A percentile compares a stretch with the other conserved stretches of the same genome.
These are phyloP conservation scores for Semaprochilodus insignis DNA, from an alignment of 2,797 vertebrate genomes.

Conservation along the genomic window DNA sequence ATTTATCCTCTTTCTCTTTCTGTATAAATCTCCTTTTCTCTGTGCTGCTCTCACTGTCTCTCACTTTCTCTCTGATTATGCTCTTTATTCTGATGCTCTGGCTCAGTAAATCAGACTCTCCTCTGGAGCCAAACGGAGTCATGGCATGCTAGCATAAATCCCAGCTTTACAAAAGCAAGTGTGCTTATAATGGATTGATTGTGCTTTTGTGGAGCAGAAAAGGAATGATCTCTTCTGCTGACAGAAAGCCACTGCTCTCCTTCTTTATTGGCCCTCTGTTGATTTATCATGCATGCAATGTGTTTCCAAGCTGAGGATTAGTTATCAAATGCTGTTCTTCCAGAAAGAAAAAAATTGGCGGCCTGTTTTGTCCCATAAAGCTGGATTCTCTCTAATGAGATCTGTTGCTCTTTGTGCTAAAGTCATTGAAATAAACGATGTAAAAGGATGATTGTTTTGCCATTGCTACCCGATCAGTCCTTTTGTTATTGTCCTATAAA, in stretches of 20 bases:
- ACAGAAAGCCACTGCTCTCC: conserved; percentile 56
- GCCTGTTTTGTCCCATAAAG: conserved; percentile 45
- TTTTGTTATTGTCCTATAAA: conserved; percentile 19
- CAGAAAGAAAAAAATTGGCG: conserved; percentile 21
- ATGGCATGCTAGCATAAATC: conserved; percentile 57
- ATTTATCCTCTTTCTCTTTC: conserved; percentile 25
- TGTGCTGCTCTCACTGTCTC: conserved; percentile 12
- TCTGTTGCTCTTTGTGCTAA: conserved; percentile 38
- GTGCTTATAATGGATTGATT: conserved; percentile 62
- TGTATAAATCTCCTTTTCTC: conserved; percentile 26
- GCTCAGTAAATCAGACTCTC: conserved; percentile 61
- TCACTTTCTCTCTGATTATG: conserved; percentile 54
- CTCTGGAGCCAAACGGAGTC: conserved; percentile 50
- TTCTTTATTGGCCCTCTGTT: conserved; percentile 48
- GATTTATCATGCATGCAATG: conserved; percentile 55
- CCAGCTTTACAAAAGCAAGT: conserved; percentile 60
- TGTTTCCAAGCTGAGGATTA: conserved; percentile 50
- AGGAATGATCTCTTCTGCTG: conserved; percentile 59
- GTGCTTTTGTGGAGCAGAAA: conserved; percentile 61
- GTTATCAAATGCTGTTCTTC: conserved; percentile 54
- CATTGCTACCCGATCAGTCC: conserved; percentile 17
- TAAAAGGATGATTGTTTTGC: conserved; percentile 25
- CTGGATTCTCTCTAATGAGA: conserved; percentile 43
- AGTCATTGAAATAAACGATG: conserved; percentile 46
- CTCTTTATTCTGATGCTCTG: conserved; percentile 58